Conservation (phyloP, 2,113 vertebrate species). For the Scortum barcoo region DNA sequence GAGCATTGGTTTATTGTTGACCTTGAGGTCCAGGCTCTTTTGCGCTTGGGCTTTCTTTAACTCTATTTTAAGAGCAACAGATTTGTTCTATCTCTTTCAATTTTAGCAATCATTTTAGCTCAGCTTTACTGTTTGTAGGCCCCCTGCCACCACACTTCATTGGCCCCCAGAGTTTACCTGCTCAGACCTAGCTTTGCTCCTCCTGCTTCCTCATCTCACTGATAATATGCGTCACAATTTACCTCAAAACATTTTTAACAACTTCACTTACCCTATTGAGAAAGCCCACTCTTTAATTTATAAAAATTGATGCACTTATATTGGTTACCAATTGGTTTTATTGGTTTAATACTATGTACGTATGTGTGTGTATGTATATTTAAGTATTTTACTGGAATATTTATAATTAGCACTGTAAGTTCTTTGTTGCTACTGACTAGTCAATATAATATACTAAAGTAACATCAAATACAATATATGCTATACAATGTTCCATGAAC, state of each 20-base stretch:
- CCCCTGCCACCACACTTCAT: not conserved
- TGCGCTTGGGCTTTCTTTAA: constrained; percentile 44
- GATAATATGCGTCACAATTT: not conserved
- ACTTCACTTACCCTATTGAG: not conserved
- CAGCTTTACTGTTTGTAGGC: constrained; percentile 14
- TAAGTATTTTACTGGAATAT: constrained; percentile 1
- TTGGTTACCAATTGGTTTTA: not conserved
- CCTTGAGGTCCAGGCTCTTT: constrained; percentile 52
- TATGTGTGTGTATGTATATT: not conserved
- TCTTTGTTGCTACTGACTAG: not conserved
- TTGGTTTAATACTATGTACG: not conserved
- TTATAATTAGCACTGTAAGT: not conserved
- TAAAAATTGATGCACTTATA: not conserved
- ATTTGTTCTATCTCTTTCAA: constrained; percentile 57
- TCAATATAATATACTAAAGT: constrained; percentile 2
- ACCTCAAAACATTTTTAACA: not conserved
- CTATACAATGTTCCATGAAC: not conserved
- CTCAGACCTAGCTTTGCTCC: not conserved
- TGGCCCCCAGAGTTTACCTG: not conserved
- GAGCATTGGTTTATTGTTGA: constrained; percentile 59
- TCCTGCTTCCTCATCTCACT: not conserved
- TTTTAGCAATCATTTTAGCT: constrained; percentile 34
- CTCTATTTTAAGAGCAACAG: constrained; percentile 72
- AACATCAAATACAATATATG: not conserved
- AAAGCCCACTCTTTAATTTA: not conserved